Percentiles rank a stretch among this genome's conserved stretches.
Evolutionary conservation across 2,797 vertebrate genomes (phyloP).

Genomic region (Myotis findleyi): DNA sequence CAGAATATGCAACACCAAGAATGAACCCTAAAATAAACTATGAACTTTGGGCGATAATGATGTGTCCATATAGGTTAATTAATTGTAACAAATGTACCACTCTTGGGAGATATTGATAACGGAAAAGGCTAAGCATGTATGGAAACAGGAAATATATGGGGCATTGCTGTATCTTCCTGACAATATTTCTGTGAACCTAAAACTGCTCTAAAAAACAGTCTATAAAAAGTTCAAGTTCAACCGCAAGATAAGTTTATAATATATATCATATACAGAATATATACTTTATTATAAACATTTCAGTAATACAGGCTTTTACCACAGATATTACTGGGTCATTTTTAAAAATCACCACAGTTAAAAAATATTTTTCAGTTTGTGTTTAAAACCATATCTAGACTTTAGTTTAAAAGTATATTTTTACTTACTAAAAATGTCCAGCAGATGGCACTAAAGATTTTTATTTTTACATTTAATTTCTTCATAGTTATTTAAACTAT

Average conservation of each 20-base stretch:
- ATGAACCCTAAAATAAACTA: background rate
- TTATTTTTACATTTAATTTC: conserved; percentile 54
- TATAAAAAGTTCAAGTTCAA: background rate
- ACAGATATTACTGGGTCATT: background rate
- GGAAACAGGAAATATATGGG: rapidly evolving
- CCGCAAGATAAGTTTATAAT: background rate
- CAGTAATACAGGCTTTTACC: background rate
- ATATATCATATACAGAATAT: background rate
- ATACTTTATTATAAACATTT: background rate
- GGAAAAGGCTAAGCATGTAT: background rate
- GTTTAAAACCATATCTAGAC: background rate
- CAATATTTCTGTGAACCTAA: background rate
- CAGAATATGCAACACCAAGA: background rate
- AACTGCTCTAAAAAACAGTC: background rate
- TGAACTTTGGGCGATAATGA: background rate
- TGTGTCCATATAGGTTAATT: background rate
- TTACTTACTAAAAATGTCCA: conserved; percentile 75
- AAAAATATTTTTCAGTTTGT: conserved; percentile 43
- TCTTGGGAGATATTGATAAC: background rate
- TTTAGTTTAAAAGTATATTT: background rate
- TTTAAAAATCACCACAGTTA: background rate
- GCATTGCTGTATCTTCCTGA: background rate
- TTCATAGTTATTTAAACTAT: conserved; percentile 32
- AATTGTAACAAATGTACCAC: background rate
- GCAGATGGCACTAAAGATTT: conserved; percentile 87